Percentiles rank a stretch among this genome's conserved stretches.
phyloP scores from a whole-genome alignment of 2,797 vertebrate species.

The Acrossocheilus fasciatus region DNA sequence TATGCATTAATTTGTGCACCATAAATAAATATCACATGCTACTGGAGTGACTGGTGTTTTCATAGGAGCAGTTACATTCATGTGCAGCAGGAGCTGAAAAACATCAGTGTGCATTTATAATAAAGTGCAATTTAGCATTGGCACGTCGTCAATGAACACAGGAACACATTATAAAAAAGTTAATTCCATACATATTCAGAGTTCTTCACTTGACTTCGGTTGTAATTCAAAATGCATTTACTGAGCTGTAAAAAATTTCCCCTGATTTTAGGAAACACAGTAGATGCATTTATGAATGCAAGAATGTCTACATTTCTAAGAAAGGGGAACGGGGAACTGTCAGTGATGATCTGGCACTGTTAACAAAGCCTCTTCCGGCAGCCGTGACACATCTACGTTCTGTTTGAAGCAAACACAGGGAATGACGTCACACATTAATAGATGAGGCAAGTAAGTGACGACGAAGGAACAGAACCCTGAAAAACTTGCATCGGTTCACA shows the following conservation, averaged over 20 bases:
- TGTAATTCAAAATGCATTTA: slow-evolving; percentile 3
- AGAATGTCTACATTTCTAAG: background rate
- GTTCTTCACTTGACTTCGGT: background rate
- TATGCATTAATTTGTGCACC: background rate
- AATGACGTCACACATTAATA: slow-evolving; percentile 52
- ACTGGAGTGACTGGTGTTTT: slow-evolving; percentile 25
- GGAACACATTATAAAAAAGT: background rate
- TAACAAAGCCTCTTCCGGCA: slow-evolving; percentile 83
- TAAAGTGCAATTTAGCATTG: slow-evolving; percentile 36
- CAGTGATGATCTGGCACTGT: slow-evolving; percentile 83
- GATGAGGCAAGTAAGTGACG: slow-evolving; percentile 5
- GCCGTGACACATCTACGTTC: slow-evolving; percentile 85
- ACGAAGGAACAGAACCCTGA: background rate
- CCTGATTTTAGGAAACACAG: background rate
- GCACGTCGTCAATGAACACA: background rate
- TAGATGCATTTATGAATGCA: background rate
- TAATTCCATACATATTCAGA: slow-evolving; percentile 11
- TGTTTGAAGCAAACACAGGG: slow-evolving; percentile 74
- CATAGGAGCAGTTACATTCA: slow-evolving; percentile 36
- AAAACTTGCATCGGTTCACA: background rate
- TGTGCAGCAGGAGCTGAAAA: background rate
- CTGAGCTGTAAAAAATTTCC: background rate
- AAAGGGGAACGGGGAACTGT: slow-evolving; percentile 19
- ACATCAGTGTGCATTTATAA: slow-evolving; percentile 4
- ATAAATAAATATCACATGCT: slow-evolving; percentile 5